Evolutionary conservation across 2,797 vertebrate genomes (phyloP).

Genomic region (Eulemur albifrons): DNA sequence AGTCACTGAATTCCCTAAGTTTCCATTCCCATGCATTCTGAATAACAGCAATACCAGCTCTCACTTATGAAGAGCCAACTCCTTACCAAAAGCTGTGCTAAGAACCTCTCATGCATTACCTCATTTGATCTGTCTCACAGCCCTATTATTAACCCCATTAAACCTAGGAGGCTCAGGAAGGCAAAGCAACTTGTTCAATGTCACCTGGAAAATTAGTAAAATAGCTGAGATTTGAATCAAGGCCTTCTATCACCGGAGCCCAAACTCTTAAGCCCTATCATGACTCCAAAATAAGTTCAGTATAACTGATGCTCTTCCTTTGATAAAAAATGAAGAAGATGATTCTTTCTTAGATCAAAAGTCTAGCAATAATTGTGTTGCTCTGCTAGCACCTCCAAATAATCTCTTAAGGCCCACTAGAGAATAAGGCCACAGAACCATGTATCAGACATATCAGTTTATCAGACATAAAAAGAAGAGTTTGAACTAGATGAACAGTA

Average conservation of each 20-base stretch:
- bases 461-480: neutral
- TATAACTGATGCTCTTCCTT: neutral
- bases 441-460: neutral
- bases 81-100: neutral
- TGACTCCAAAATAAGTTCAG: neutral
- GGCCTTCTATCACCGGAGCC: neutral
- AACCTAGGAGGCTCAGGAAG: neutral
- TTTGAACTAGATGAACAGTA: neutral
- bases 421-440: neutral
- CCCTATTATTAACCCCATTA: neutral
- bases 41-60: neutral
- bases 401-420: neutral
- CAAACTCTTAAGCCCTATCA: neutral
- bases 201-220: neutral
- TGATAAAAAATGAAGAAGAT: neutral
- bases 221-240: constrained; percentile 1
- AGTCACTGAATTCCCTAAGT: neutral
- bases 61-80: neutral
- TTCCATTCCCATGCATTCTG: neutral
- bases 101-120: neutral
- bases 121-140: neutral
- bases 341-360: neutral
- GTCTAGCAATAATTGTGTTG: neutral
- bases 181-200: neutral
- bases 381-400: neutral